phyloP scores from a whole-genome alignment of 2,113 vertebrate genomes.

The Osmerus eperlanus region DNA sequence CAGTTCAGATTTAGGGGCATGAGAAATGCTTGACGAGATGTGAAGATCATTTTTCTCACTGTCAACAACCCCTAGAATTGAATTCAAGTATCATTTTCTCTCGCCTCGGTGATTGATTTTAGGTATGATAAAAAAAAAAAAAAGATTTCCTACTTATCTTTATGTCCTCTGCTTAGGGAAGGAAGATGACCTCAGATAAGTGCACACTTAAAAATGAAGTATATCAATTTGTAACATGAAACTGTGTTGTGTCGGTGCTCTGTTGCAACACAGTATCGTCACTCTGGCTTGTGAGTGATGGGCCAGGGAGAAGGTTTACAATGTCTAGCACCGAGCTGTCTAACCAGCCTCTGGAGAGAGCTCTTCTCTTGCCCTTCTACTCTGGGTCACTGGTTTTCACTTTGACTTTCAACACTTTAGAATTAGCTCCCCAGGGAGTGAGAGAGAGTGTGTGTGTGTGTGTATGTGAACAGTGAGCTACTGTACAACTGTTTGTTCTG shows the following conservation, averaged over 20 bases:
- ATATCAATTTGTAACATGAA: constrained; percentile 26
- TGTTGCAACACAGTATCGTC: constrained; percentile 16
- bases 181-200: constrained; percentile 23
- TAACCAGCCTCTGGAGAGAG: constrained; percentile 4
- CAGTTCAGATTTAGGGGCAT: constrained; percentile 57
- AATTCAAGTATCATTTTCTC: constrained; percentile 21
- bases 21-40: constrained; percentile 46
- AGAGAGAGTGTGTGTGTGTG: neutral
- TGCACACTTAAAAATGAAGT: too few relatives aligned
- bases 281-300: neutral
- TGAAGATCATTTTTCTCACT: constrained; percentile 15
- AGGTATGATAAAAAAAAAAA: neutral
- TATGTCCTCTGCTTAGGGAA: constrained; percentile 20
- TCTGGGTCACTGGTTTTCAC: constrained; percentile 35
- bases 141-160: neutral
- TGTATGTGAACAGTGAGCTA: too few relatives aligned
- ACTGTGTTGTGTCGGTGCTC: constrained; percentile 37
- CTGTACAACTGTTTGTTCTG: constrained; percentile 20
- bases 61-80: constrained; percentile 15
- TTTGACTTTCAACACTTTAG: constrained; percentile 40
- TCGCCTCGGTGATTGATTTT: constrained; percentile 7
- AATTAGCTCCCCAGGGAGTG: constrained; percentile 15
- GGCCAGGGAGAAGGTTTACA: neutral
- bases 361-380: constrained; percentile 17
- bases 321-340: neutral